Evolutionary conservation across 2,888 invertebrate genomes (phyloP).

Genomic region (Euplexia lucipara): DNA sequence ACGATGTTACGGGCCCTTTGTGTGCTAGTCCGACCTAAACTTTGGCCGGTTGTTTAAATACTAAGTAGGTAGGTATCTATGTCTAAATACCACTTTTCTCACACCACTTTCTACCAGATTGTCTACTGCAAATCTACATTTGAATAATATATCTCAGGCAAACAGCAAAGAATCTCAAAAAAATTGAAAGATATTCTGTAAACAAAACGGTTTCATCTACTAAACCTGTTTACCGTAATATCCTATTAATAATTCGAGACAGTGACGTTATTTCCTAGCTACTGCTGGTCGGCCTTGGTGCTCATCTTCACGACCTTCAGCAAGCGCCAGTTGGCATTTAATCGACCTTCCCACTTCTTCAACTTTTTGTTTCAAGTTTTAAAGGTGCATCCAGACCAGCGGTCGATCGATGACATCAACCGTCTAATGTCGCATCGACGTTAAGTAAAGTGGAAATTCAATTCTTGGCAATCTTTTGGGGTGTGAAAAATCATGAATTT

Average conservation of each 20-base stretch:
- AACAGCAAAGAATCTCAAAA: neutral
- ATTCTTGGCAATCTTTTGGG: too few relatives aligned
- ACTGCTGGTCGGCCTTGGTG: conserved; percentile 96
- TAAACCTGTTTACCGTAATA: conserved; percentile 58
- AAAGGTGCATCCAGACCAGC: neutral
- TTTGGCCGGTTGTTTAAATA: too few relatives aligned
- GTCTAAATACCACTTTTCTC: too few relatives aligned
- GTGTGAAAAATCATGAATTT: too few relatives aligned
- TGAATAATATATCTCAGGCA: too few relatives aligned
- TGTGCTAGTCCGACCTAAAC: too few relatives aligned
- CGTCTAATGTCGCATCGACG: neutral
- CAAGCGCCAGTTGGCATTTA: conserved; percentile 96
- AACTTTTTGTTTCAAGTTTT: conserved; percentile 39
- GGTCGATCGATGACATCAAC: neutral
- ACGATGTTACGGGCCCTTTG: too few relatives aligned
- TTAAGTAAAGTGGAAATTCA: too few relatives aligned
- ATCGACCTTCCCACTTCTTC: conserved; percentile 93
- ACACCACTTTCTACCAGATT: too few relatives aligned
- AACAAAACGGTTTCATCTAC: conserved; percentile 42
- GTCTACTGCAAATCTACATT: too few relatives aligned
- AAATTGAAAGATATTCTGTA: too few relatives aligned
- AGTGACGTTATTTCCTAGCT: conserved; percentile 81
- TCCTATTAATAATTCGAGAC: conserved; percentile 54
- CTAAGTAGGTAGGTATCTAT: too few relatives aligned
- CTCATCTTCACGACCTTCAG: conserved; percentile 96